phyloP scores from a whole-genome alignment of 2,113 vertebrate species.

The Sorex fumeus region DNA sequence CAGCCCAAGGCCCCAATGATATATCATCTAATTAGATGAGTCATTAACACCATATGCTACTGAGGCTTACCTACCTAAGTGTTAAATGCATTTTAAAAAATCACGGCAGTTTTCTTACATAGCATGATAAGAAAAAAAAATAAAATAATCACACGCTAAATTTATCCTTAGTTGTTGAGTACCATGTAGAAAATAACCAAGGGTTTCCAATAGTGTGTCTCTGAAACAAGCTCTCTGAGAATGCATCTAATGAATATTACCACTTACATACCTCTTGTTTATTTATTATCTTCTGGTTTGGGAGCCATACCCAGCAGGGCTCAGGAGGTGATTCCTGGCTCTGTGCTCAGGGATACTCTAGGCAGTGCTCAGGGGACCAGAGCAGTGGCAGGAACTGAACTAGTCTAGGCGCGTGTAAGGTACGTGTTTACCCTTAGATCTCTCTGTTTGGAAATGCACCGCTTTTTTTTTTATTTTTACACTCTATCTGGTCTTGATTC shows the following conservation, averaged over 20 bases:
- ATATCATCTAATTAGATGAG: slow-evolving; percentile 61
- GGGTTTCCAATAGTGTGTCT: not conserved
- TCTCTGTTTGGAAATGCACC: too few species aligned
- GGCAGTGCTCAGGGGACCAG: too few species aligned
- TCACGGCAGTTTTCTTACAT: slow-evolving; percentile 6
- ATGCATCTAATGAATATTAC: not conserved
- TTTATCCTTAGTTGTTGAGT: slow-evolving; percentile 58
- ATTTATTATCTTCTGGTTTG: too few species aligned
- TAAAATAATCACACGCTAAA: slow-evolving; percentile 54
- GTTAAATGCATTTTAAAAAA: slow-evolving; percentile 47
- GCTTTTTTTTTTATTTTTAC: too few species aligned
- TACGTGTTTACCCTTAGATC: too few species aligned
- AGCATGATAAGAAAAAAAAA: slow-evolving; percentile 50
- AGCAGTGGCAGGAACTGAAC: too few species aligned
- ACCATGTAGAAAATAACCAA: not conserved
- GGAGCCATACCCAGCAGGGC: too few species aligned
- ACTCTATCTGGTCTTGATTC: not conserved
- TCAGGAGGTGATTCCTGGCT: too few species aligned
- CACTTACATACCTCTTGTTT: not conserved
- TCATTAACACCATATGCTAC: slow-evolving; percentile 71
- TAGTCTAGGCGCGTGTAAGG: too few species aligned
- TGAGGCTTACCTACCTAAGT: slow-evolving; percentile 66
- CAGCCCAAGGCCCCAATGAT: slow-evolving; percentile 39
- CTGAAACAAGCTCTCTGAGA: not conserved
- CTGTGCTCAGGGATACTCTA: too few species aligned